phyloP scores from a whole-genome alignment of 2,113 vertebrate species.

The Gnathonemus echidnorhynchus region DNA sequence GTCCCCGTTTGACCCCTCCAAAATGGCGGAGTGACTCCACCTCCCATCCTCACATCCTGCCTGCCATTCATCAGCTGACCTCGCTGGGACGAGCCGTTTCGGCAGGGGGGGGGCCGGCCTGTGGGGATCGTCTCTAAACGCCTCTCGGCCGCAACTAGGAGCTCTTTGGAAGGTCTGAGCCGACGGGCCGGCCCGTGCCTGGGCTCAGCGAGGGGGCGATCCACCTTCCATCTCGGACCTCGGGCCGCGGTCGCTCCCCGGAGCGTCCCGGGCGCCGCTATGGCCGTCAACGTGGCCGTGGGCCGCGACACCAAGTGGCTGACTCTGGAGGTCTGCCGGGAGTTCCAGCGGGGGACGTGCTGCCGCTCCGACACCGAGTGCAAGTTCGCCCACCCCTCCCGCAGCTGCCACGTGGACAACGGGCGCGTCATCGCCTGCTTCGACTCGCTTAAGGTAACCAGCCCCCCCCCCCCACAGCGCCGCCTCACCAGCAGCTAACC shows the following conservation, averaged over 20 bases:
- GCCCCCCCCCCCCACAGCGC: background rate
- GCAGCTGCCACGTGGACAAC: conserved; percentile 96
- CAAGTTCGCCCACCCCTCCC: conserved; percentile 94
- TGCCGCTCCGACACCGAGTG: conserved; percentile 90
- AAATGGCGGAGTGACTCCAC: background rate
- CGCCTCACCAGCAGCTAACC: background rate
- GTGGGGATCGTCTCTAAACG: background rate
- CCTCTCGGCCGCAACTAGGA: background rate
- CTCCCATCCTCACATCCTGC: background rate
- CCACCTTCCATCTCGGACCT: background rate
- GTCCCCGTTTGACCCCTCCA: background rate
- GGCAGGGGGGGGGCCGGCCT: background rate
- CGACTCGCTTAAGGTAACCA: conserved; percentile 95
- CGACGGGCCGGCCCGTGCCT: background rate
- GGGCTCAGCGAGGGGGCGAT: background rate
- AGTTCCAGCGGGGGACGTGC: conserved; percentile 96
- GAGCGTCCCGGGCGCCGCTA: conserved; percentile 31
- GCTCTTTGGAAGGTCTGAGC: background rate
- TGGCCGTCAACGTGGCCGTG: conserved; percentile 87
- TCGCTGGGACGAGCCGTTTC: background rate
- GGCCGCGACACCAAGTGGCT: conserved; percentile 98
- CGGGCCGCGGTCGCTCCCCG: background rate
- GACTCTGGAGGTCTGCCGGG: conserved; percentile 95
- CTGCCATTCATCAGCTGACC: background rate
- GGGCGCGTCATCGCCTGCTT: conserved; percentile 97